Percentiles rank a stretch among this genome's conserved stretches.
Conservation (phyloP, 2,888 invertebrate species). For the Masnerella sp. region DNA sequence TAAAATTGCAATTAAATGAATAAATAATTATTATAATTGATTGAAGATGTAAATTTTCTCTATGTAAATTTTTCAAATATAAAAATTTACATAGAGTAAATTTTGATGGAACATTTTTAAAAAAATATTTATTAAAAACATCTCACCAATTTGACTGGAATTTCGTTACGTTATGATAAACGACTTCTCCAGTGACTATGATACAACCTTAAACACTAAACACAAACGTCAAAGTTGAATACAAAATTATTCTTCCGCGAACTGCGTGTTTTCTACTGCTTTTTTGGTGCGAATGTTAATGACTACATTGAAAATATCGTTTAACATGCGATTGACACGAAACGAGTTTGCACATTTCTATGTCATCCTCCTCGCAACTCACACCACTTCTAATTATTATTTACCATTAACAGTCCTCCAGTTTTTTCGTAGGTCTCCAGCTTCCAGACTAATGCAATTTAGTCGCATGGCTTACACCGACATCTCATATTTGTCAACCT, state of each 20-base stretch:
- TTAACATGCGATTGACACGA: constrained; percentile 4
- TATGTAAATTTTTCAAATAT: too few species aligned
- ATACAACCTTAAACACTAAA: too few species aligned
- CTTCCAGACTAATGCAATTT: constrained; percentile 46
- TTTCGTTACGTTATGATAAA: too few species aligned
- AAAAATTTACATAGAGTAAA: too few species aligned
- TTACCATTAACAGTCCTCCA: constrained; percentile 36
- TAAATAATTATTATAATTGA: too few species aligned
- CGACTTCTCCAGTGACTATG: too few species aligned
- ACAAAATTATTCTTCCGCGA: not conserved
- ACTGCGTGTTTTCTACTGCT: not conserved
- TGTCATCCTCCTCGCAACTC: constrained; percentile 13
- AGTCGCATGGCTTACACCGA: constrained; percentile 51
- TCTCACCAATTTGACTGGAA: too few species aligned
- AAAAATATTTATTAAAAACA: too few species aligned
- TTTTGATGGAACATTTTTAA: too few species aligned
- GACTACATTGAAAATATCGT: constrained; percentile 11
- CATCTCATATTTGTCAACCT: constrained; percentile 51
- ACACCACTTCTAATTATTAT: constrained; percentile 19
- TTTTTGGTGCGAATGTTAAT: constrained; percentile 10
- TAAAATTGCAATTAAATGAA: too few species aligned
- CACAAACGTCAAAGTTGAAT: too few species aligned
- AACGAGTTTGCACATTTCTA: constrained; percentile 20
- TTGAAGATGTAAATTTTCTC: too few species aligned
- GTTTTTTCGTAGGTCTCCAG: constrained; percentile 41